Evolutionary conservation across 2,888 invertebrate species (phyloP).

Genomic region (Cosmia trapezina): DNA sequence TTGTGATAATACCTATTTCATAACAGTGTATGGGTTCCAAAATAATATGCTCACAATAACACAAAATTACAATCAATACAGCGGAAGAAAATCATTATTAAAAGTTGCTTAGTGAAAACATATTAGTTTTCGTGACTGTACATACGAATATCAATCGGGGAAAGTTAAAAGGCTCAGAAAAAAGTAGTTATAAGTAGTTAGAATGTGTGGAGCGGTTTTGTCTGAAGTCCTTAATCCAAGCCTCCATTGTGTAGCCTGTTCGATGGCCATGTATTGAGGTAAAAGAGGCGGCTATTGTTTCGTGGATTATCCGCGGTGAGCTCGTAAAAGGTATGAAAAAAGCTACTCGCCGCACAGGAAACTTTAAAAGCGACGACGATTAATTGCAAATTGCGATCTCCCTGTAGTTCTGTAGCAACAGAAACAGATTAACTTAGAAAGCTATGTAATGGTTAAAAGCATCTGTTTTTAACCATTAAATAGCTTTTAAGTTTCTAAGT

Average conservation of each 20-base stretch:
- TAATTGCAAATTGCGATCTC: constrained; percentile 56
- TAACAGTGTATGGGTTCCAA: no score
- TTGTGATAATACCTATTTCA: not conserved
- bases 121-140: not conserved
- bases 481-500: not conserved
- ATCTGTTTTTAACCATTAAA: not conserved
- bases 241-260: constrained; percentile 39
- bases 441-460: no score
- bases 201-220: constrained; percentile 18
- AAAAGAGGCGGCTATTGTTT: constrained; percentile 65
- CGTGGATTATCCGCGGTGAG: constrained; percentile 53
- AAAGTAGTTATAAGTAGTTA: constrained; percentile 15
- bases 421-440: no score
- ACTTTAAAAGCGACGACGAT: constrained; percentile 50
- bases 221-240: constrained; percentile 42
- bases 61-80: no score
- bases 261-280: constrained; percentile 56
- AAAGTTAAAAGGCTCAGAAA: constrained; percentile 28
- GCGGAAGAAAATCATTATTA: not conserved
- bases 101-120: not conserved
- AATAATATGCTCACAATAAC: no score
- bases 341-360: constrained; percentile 15
- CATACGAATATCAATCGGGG: not conserved
- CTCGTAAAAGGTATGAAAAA: constrained; percentile 44
- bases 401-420: constrained; percentile 40